Evolutionary conservation across 1,140 invertebrate species (phyloP).

Genomic region (Bombyx mandarina): DNA sequence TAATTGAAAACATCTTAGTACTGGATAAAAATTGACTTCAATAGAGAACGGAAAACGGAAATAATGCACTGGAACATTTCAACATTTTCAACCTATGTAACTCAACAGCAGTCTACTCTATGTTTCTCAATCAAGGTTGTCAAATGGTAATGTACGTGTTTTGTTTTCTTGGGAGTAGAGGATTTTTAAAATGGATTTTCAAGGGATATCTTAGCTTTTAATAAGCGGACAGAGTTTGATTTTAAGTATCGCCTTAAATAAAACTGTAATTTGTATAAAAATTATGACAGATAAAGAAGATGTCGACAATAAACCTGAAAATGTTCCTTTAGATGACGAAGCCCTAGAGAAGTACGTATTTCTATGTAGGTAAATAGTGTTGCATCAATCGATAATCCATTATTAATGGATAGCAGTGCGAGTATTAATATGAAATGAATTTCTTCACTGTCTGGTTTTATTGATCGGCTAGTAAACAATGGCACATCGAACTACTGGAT

Average conservation of each 20-base stretch:
- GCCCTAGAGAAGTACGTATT: slow-evolving; percentile 56
- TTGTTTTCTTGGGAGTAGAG: slow-evolving; percentile 3
- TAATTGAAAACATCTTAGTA: not conserved
- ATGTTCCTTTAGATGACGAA: slow-evolving; percentile 59
- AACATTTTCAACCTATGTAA: not conserved
- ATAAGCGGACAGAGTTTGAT: too few species aligned
- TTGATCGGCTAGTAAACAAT: too few species aligned
- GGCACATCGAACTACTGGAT: not conserved
- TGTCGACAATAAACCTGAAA: slow-evolving; percentile 48
- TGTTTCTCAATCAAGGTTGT: not conserved
- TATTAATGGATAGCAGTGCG: too few species aligned
- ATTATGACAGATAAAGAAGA: slow-evolving; percentile 68
- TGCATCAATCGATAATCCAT: not conserved
- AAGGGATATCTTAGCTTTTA: too few species aligned
- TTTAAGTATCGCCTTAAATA: not conserved
- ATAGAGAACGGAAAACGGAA: not conserved
- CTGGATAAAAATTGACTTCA: not conserved
- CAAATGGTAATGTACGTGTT: slow-evolving; percentile 6
- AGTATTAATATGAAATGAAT: too few species aligned
- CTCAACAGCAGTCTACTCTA: not conserved
- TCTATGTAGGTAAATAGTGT: not conserved
- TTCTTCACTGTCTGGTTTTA: too few species aligned
- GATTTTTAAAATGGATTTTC: not conserved
- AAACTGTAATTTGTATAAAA: slow-evolving; percentile 14
- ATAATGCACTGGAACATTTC: not conserved